Percentiles rank a stretch among this genome's conserved stretches.
phyloP scores from a whole-genome alignment of 2,797 vertebrate genomes.

The Pelobates cultripes region DNA sequence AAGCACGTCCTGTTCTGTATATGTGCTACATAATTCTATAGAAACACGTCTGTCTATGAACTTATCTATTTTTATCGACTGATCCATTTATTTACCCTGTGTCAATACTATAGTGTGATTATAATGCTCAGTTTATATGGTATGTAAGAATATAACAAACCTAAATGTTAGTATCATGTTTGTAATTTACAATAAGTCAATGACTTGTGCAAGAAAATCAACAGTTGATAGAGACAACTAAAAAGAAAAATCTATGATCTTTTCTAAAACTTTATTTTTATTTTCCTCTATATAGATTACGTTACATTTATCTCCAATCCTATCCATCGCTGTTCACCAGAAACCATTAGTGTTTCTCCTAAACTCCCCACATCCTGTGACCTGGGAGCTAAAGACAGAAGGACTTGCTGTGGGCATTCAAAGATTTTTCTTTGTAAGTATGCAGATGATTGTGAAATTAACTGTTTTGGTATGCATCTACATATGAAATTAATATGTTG shows the following conservation, averaged over 20 bases:
- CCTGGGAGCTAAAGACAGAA: constrained; percentile 89
- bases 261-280: constrained; percentile 14
- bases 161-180: no score
- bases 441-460: constrained; percentile 18
- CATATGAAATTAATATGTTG: constrained; percentile 46
- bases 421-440: constrained; percentile 91
- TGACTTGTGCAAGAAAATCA: no score
- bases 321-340: constrained; percentile 84
- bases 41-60: no score
- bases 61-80: no score
- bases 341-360: constrained; percentile 93
- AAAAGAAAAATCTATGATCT: not conserved
- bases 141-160: no score
- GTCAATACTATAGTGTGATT: no score
- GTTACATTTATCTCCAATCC: constrained; percentile 91
- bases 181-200: no score
- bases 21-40: no score
- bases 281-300: constrained; percentile 75
- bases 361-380: constrained; percentile 84
- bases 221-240: no score
- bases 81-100: no score
- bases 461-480: not conserved
- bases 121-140: no score
- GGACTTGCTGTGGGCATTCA: constrained; percentile 80
- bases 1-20: no score